Percentiles rank a stretch among this genome's conserved stretches.
phyloP scores from a whole-genome alignment of 2,888 invertebrate genomes.

The Acanthoscelides obtectus region DNA sequence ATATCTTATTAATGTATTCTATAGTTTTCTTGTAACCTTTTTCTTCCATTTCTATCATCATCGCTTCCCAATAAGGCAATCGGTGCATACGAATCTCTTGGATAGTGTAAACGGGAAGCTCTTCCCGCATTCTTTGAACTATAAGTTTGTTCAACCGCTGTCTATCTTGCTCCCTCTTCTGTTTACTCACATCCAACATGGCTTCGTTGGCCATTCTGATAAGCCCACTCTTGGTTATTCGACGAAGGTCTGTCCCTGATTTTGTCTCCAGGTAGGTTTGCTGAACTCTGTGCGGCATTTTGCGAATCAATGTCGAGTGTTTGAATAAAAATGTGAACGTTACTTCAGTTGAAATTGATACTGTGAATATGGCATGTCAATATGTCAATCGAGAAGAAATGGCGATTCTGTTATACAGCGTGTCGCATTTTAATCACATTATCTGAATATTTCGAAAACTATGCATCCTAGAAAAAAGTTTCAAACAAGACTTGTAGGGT shows the following conservation, averaged over 20 bases:
- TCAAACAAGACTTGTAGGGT: too few relatives aligned
- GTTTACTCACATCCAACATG: background rate
- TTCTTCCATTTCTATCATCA: constrained; percentile 54
- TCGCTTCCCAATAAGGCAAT: constrained; percentile 52
- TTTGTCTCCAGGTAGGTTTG: background rate
- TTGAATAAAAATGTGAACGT: background rate
- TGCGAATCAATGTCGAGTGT: background rate
- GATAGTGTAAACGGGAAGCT: constrained; percentile 39
- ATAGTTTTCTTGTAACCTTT: constrained; percentile 50
- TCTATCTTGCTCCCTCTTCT: background rate
- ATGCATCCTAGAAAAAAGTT: too few relatives aligned
- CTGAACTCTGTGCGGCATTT: background rate
- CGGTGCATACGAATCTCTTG: constrained; percentile 49
- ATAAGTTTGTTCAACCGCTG: background rate
- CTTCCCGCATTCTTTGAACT: constrained; percentile 29
- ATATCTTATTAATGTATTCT: constrained; percentile 51
- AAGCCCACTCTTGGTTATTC: background rate
- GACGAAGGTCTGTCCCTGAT: background rate
- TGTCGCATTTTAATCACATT: too few relatives aligned
- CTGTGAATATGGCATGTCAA: background rate
- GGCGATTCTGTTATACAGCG: too few relatives aligned
- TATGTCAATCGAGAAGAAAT: too few relatives aligned
- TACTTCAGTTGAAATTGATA: background rate
- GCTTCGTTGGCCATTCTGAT: background rate
- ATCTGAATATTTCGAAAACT: too few relatives aligned